Evolutionary conservation across 2,797 vertebrate genomes (phyloP).

Genomic region (Onychomys arenicola): DNA sequence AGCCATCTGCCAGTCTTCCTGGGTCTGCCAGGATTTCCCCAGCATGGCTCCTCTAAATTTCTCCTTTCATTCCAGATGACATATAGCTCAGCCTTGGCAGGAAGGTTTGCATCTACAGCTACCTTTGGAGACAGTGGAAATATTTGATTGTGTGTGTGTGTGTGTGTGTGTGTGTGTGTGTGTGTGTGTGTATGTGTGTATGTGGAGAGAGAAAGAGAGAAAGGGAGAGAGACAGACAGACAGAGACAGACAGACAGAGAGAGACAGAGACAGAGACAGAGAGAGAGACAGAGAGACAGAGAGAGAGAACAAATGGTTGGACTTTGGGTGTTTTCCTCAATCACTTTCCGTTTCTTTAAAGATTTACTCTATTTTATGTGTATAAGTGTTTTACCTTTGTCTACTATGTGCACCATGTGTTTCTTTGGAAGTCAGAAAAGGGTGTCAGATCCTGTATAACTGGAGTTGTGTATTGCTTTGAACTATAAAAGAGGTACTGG

Average conservation of each 20-base stretch:
- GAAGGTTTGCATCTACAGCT: background rate
- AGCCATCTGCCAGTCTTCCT: slow-evolving; percentile 29
- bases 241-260: background rate
- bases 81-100: slow-evolving; percentile 5
- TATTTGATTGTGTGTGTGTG: background rate
- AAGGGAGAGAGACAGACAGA: background rate
- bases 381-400: background rate
- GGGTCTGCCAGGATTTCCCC: slow-evolving; percentile 25
- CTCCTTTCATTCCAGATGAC: slow-evolving; percentile 13
- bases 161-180: background rate
- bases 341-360: background rate
- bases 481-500: background rate
- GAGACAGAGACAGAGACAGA: background rate
- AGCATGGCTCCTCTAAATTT: slow-evolving; percentile 35
- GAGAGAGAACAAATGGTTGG: background rate
- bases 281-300: background rate
- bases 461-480: background rate
- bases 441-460: background rate
- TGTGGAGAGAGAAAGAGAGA: background rate
- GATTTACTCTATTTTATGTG: background rate
- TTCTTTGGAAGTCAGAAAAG: background rate
- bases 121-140: slow-evolving; percentile 19
- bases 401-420: background rate
- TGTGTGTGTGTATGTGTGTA: no score
- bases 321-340: background rate